Evolutionary conservation across 2,797 vertebrate species (phyloP).

Genomic region (Chloroceryle inda): DNA sequence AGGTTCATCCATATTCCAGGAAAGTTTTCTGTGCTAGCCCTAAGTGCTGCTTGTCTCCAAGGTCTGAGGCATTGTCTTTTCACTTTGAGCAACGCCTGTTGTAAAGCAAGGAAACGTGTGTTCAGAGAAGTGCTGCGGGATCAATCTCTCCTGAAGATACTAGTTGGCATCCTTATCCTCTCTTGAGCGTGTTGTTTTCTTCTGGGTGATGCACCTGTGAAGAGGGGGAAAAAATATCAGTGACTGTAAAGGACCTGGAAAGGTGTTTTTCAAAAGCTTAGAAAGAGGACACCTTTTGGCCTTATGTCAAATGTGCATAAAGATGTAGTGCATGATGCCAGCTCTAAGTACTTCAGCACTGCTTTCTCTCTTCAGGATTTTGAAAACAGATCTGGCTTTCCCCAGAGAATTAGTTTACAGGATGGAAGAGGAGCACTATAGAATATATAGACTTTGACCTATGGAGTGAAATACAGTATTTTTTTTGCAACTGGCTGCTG

Average conservation of each 20-base stretch:
- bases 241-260: background rate
- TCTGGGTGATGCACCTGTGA: background rate
- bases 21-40: background rate
- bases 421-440: no score
- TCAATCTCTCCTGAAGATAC: rapidly evolving
- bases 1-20: background rate
- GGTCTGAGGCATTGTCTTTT: background rate
- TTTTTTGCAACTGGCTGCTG: background rate
- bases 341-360: background rate
- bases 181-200: background rate
- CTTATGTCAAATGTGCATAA: rapidly evolving
- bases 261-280: background rate
- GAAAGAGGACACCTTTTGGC: background rate
- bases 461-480: background rate
- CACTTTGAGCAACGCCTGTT: background rate
- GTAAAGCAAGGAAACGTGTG: rapidly evolving
- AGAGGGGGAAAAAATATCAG: background rate
- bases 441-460: background rate
- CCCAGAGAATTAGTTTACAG: background rate
- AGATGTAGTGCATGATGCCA: background rate
- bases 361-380: background rate
- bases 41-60: background rate
- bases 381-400: background rate
- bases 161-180: background rate
- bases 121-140: background rate